A percentile compares a stretch with the other conserved stretches of the same genome.
Conservation (phyloP, 2,888 invertebrate genomes). For the Lasioglossum lativentre region DNA sequence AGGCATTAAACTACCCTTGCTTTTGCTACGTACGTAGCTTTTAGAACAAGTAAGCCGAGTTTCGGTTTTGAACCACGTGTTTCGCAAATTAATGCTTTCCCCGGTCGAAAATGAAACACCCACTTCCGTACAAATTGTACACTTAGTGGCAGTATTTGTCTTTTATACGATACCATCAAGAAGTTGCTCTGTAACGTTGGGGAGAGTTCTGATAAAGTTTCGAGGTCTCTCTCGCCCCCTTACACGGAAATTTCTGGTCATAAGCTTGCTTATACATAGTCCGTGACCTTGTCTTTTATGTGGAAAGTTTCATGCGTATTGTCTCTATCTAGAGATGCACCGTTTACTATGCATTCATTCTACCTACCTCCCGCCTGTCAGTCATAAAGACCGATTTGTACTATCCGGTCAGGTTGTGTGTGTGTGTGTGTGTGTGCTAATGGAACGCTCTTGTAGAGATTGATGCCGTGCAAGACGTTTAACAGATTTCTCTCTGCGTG, state of each 20-base stretch:
- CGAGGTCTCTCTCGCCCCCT: constrained; percentile 17
- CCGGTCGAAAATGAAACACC: constrained; percentile 16
- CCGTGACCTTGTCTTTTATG: constrained; percentile 43
- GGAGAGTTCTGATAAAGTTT: constrained; percentile 41
- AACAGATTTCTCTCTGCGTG: background rate
- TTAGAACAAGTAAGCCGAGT: background rate
- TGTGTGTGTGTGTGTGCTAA: background rate
- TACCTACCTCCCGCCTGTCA: background rate
- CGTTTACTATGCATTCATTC: constrained; percentile 21
- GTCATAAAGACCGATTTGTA: constrained; percentile 13
- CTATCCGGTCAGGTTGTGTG: constrained; percentile 1
- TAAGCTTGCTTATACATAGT: constrained; percentile 27
- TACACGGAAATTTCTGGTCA: constrained; percentile 38
- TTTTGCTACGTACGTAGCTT: background rate
- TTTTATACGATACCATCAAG: constrained; percentile 35
- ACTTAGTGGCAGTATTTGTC: constrained; percentile 41
- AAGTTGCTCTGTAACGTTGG: constrained; percentile 18
- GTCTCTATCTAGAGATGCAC: background rate
- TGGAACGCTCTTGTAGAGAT: background rate
- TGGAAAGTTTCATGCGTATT: constrained; percentile 25
- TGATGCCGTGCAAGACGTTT: background rate
- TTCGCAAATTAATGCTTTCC: constrained; percentile 6
- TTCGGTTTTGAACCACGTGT: background rate
- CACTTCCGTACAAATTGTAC: constrained; percentile 24
- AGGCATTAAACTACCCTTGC: background rate